Evolutionary conservation across 2,888 invertebrate species (phyloP), one percentile per base, ranked within the genome.

Genomic region (Spodoptera exigua): DNA sequence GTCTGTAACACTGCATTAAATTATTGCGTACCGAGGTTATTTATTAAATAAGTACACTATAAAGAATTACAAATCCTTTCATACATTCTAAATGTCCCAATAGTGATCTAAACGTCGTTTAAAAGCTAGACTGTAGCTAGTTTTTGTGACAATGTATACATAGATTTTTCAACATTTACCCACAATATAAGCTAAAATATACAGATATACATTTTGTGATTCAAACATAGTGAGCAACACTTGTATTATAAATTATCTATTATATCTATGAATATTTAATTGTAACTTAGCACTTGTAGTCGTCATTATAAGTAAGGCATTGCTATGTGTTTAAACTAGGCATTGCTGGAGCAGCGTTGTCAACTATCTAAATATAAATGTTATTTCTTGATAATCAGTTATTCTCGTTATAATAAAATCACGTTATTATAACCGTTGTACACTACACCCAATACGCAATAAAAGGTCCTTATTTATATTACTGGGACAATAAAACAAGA

Each of bases 371-470:
- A 66, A 65, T 70, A 77, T 65, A 69, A 71, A 64, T 65, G 78
- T 82, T 84, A 85, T 84, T 85, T 82, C 61, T 82, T 86, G 82
- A 84, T 86, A 84, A 84, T 85, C 79, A 84, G 81, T 86, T 83
- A 84, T 78, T 78, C 75, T 70, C 46, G 67, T 73, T 75, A 77
- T 75, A 77, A 75, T 77, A 75, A 70, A 55, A 51, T 47, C 46
- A 65, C 62, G 5, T 59, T 71, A 78, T 72, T 71, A 73, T 74
- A 81, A 76, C 71, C 73, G 73, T 76, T 74, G 70, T 78, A 76
- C 61, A 65, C 76, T 80, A 78, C 64, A 67, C 49, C 49, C 69
- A 65, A 77, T 63, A 65, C 76, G 70, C 70, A 76, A 76, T 63
- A 61, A 57, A 71, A 64, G 39, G 52, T 56, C 55, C 72, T 35